phyloP scores from a whole-genome alignment of 37 sponge, comb jelly and placozoan species.

The Diacarnus erythraeanus region DNA sequence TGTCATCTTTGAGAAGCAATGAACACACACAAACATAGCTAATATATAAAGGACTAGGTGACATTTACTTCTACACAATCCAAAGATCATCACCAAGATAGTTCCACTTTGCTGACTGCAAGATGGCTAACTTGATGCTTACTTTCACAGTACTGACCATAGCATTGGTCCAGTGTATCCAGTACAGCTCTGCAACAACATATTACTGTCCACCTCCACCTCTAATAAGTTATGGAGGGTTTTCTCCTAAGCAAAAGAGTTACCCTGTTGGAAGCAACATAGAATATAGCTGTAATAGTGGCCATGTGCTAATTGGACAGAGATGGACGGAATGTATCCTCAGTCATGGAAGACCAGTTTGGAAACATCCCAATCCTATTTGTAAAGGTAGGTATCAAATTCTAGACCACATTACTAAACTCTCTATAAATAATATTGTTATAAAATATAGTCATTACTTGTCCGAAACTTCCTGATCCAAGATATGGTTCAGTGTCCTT shows the following conservation, averaged over 20 bases:
- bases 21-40: too few species aligned
- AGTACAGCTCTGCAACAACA: background rate
- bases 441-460: background rate
- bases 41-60: too few species aligned
- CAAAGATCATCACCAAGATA: too few species aligned
- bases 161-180: background rate
- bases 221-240: background rate
- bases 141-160: background rate
- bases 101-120: too few species aligned
- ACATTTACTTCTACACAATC: too few species aligned
- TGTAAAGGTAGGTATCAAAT: constrained; percentile 36
- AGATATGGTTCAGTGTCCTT: constrained; percentile 34
- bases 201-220: background rate
- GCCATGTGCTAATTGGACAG: constrained; percentile 21
- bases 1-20: too few species aligned
- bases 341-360: background rate
- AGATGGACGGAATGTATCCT: constrained; percentile 7
- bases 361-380: constrained; percentile 11
- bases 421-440: background rate
- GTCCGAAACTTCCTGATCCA: constrained; percentile 19
- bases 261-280: background rate
- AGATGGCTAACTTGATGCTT: background rate
- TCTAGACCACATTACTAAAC: background rate
- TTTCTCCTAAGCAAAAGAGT: background rate
- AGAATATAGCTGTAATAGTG: constrained; percentile 11